Conservation (phyloP, 64 coral and sea anemone species). For the Montipora capricornis region DNA sequence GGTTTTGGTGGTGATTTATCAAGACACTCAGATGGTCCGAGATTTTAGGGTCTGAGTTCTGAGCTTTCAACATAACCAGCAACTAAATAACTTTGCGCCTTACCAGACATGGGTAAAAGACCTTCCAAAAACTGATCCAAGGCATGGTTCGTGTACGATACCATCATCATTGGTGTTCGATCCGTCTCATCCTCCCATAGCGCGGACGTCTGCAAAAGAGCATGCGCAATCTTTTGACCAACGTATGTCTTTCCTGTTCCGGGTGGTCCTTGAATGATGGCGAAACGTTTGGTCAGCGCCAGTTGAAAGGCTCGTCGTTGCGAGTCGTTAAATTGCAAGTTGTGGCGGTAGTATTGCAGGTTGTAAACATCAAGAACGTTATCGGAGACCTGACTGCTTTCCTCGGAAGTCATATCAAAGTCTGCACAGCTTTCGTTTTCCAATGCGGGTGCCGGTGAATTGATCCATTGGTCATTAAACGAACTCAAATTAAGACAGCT, state of each 20-base stretch:
- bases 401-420: neutral
- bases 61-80: no score
- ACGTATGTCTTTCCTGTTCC: constrained; percentile 97
- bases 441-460: neutral
- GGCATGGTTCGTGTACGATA: constrained; percentile 92
- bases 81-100: neutral
- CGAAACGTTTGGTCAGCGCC: constrained; percentile 79
- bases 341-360: neutral
- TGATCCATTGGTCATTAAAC: neutral
- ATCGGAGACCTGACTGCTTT: neutral
- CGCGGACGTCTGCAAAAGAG: constrained; percentile 43
- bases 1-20: no score
- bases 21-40: no score
- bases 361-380: neutral
- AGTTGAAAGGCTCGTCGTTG: constrained; percentile 46
- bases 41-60: no score
- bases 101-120: constrained; percentile 28
- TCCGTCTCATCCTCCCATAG: constrained; percentile 53
- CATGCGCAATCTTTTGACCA: constrained; percentile 84
- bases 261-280: constrained; percentile 92
- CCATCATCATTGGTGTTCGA: constrained; percentile 82
- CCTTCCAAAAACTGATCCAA: constrained; percentile 92
- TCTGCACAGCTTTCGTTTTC: neutral
- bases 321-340: constrained; percentile 29
- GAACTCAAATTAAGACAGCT: neutral